Evolutionary conservation across 2,797 vertebrate species (phyloP).

Genomic region (Cyprinella venusta): DNA sequence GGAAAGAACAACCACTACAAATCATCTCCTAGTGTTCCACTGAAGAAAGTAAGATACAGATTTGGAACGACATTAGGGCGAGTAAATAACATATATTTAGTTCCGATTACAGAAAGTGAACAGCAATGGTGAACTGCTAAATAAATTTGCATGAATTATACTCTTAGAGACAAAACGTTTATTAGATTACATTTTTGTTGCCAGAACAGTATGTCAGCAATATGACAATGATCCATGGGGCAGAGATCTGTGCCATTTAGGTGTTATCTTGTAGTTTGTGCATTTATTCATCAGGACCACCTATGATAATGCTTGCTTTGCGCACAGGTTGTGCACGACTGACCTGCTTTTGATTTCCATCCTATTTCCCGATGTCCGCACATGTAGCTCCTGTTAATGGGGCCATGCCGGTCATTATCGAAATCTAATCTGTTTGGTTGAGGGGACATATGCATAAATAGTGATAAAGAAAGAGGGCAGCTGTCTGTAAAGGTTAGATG

Average conservation of each 20-base stretch:
- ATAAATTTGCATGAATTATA: constrained; percentile 43
- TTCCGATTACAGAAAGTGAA: constrained; percentile 19
- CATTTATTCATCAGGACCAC: constrained; percentile 48
- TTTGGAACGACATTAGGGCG: not conserved
- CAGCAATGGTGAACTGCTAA: constrained; percentile 50
- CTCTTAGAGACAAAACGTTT: constrained; percentile 2
- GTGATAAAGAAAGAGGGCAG: constrained; percentile 35
- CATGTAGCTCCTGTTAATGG: constrained; percentile 25
- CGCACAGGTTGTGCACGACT: constrained; percentile 31
- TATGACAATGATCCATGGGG: constrained; percentile 5
- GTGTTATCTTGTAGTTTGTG: constrained; percentile 18
- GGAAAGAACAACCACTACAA: not conserved
- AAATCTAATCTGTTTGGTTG: constrained; percentile 41
- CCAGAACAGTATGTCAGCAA: constrained; percentile 17
- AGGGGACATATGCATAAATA: constrained; percentile 42
- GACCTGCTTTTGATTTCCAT: constrained; percentile 34
- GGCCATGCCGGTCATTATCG: constrained; percentile 32
- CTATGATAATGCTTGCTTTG: constrained; percentile 33
- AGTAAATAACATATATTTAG: not conserved
- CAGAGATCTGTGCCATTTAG: constrained; percentile 8
- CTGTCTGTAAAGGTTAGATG: constrained; percentile 48
- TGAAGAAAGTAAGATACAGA: not conserved
- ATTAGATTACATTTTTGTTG: constrained; percentile 15
- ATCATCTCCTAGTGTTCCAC: not conserved
- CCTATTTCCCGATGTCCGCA: not conserved